phyloP scores from a whole-genome alignment of 2,113 vertebrate species.

The Romanogobio albipinnatus region DNA sequence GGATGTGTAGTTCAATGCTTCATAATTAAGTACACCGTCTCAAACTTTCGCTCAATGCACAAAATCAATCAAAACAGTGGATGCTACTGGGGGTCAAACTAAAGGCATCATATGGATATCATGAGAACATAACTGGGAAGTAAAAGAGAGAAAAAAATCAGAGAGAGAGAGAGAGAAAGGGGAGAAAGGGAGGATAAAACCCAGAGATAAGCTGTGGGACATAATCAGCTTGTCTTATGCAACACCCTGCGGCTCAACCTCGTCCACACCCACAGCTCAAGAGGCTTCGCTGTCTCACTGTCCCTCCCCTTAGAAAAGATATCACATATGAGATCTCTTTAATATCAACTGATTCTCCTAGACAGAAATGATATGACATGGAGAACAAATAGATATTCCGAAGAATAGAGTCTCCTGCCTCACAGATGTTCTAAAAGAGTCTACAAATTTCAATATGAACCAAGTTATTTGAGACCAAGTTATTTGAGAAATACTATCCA shows the following conservation, averaged over 20 bases:
- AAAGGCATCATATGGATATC: conserved; percentile 7
- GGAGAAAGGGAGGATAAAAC: conserved; percentile 37
- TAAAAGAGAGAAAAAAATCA: conserved; percentile 6
- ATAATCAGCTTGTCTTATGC: conserved; percentile 57
- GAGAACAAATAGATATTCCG: not conserved
- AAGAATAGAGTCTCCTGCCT: not conserved
- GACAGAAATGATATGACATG: not conserved
- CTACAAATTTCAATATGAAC: not conserved
- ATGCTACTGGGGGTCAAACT: not conserved
- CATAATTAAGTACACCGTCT: not conserved
- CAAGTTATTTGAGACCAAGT: too few relatives aligned
- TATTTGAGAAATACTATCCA: too few relatives aligned
- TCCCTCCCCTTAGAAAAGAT: conserved; percentile 14
- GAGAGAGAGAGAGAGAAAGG: not conserved
- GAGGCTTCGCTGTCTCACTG: conserved; percentile 25
- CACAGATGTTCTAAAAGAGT: not conserved
- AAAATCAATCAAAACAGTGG: not conserved
- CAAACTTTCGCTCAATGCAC: not conserved
- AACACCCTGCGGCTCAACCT: conserved; percentile 50
- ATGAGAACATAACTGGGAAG: not conserved
- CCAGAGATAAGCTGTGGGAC: conserved; percentile 43
- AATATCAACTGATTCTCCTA: not conserved
- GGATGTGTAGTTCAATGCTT: not conserved
- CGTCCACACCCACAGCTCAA: conserved; percentile 34
- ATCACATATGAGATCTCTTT: not conserved